These are phyloP conservation scores for Excalfactoria chinensis DNA, from an alignment of 2,113 vertebrate species.

Conservation along the genomic window DNA sequence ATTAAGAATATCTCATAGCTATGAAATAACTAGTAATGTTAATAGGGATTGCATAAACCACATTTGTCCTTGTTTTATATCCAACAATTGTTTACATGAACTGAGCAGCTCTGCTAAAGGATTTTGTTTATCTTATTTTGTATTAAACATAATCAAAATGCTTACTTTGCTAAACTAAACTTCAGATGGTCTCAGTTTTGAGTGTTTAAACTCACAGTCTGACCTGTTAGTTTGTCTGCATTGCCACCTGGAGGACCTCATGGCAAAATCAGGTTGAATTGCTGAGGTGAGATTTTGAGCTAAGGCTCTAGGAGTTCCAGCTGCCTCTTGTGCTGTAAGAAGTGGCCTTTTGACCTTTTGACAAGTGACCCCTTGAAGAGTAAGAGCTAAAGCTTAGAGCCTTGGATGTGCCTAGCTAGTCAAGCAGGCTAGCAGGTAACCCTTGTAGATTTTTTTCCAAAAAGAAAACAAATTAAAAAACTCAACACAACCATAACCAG, in stretches of 20 bases:
- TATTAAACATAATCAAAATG: background rate
- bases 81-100: background rate
- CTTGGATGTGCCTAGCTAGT: background rate
- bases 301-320: background rate
- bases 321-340: background rate
- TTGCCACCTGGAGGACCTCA: conserved; percentile 67
- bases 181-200: background rate
- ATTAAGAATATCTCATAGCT: background rate
- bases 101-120: background rate
- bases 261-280: conserved; percentile 44
- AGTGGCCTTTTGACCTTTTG: no score
- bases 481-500: background rate
- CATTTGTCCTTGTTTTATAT: background rate
- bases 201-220: background rate
- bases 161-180: background rate
- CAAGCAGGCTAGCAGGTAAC: background rate
- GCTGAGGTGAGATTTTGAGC: background rate
- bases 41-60: background rate
- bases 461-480: background rate
- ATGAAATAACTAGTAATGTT: background rate
- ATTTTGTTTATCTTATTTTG: background rate
- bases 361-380: background rate
- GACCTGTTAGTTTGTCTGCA: conserved; percentile 62
- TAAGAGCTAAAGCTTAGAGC: background rate
- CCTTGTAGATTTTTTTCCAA: background rate